phyloP scores from a whole-genome alignment of 1,140 invertebrate species.

The Cepaea nemoralis region DNA sequence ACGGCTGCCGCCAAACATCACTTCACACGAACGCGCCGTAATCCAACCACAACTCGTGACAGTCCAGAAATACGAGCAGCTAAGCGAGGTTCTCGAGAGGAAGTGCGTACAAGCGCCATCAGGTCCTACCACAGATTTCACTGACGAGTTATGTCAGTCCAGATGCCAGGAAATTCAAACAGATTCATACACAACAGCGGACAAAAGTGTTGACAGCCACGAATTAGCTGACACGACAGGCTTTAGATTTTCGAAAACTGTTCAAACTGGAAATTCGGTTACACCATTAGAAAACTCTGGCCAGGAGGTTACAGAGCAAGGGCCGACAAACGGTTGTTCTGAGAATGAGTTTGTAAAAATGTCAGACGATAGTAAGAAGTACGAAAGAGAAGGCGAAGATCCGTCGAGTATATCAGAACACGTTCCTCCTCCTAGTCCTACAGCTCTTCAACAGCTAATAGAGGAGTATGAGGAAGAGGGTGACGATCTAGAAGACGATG shows the following conservation, averaged over 20 bases:
- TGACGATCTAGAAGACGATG: slow-evolving; percentile 37
- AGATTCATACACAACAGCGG: slow-evolving; percentile 22
- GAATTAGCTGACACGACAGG: background rate
- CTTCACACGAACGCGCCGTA: background rate
- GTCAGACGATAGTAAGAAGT: background rate
- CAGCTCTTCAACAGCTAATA: slow-evolving; percentile 43
- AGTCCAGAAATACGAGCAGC: background rate
- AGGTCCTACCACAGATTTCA: background rate
- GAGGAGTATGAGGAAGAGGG: slow-evolving; percentile 45
- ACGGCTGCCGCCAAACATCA: background rate
- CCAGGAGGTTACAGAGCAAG: background rate
- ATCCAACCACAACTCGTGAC: background rate
- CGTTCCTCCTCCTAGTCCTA: slow-evolving; percentile 48
- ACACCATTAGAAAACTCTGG: background rate
- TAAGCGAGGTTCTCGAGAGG: background rate
- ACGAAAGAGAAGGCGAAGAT: background rate
- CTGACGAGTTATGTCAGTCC: background rate
- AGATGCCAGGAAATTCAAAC: slow-evolving; percentile 24
- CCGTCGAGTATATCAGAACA: background rate
- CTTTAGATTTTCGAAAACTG: background rate
- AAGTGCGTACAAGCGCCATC: background rate
- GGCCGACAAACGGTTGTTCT: background rate
- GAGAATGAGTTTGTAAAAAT: slow-evolving; percentile 16
- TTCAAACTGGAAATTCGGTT: background rate
- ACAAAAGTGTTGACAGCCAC: slow-evolving; percentile 14